Evolutionary conservation across 2,113 vertebrate genomes (phyloP), one percentile per base, ranked within the genome.

Genomic region (Limanda limanda): DNA sequence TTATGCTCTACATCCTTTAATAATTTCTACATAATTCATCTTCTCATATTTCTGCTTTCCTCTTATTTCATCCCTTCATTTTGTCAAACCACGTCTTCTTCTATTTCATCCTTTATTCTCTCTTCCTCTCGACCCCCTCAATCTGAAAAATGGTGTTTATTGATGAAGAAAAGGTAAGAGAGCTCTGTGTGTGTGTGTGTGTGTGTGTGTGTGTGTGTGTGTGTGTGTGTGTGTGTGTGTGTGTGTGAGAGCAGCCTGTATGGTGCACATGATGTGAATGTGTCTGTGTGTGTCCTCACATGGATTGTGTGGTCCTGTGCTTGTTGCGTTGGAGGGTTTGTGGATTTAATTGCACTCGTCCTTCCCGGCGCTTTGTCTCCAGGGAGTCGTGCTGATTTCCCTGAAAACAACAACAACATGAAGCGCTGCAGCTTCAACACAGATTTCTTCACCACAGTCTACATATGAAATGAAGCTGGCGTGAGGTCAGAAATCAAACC

Each of bases 321-420:
- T 56, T 52, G 23, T 48, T 51, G 35, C 21, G 6, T 61, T 62
- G 55, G 68, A 27, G 31, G 59, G 52, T 67, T 61, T 66, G 55
- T 62, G 63, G 23, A 17, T 40, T 71, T 86, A 84, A 84, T 77
- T 80, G 69, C 71, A 51, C 65, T 56, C 0, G 0, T 72, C 67
- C 73, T 74, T 23, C 60, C 12, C 68, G 47, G 21, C 27, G 57
- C 77, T 74, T 57, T 21, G 62, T 83, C 77, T 78, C 37, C 0
- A 3, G 71, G 63, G 77, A 88, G 77, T 78, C 62, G 0, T 3
- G 11, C 10, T 13, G 40, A 3, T 3, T 13, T 71, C 15, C 24
- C 48, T 52, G 58, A 31, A 59, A 23, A 18, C 25, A 67, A 25
- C 51, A 68, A 55, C 62, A 54, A 20, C 35, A 25, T 37, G 35